Conservation (phyloP, 2,888 invertebrate species). For the Cosmopolites sordidus region DNA sequence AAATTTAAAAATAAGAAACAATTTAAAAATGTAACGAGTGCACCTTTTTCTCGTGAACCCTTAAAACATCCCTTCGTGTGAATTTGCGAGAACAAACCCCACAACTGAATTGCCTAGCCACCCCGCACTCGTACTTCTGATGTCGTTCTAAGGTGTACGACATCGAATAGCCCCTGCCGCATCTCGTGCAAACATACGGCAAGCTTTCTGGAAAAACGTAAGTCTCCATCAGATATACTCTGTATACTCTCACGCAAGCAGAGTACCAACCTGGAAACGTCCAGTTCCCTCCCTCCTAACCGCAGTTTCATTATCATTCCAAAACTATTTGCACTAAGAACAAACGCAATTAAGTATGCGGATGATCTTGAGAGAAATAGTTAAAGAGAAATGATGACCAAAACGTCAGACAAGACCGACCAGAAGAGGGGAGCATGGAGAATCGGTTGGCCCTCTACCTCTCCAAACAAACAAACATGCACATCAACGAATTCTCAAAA, state of each 20-base stretch:
- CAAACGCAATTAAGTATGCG: too few relatives aligned
- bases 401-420: too few relatives aligned
- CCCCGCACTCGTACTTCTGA: constrained; percentile 40
- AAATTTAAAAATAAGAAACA: too few relatives aligned
- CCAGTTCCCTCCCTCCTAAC: neutral
- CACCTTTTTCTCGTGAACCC: constrained; percentile 42
- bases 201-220: constrained; percentile 41
- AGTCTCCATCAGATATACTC: neutral
- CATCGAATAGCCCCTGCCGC: constrained; percentile 57
- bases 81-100: constrained; percentile 46
- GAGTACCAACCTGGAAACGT: neutral
- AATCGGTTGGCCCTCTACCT: constrained; percentile 32
- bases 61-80: constrained; percentile 39
- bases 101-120: constrained; percentile 50
- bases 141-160: constrained; percentile 43
- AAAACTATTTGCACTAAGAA: too few relatives aligned
- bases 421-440: constrained; percentile 6
- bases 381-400: too few relatives aligned
- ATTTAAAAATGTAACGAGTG: constrained; percentile 3
- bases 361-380: too few relatives aligned
- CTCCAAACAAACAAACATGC: constrained; percentile 14
- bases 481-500: constrained; percentile 6
- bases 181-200: constrained; percentile 52
- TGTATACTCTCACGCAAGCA: neutral
- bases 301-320: too few relatives aligned